Base-by-base conservation (phyloP, 2,113 vertebrate genomes). In the Alligator sinensis region DNA sequence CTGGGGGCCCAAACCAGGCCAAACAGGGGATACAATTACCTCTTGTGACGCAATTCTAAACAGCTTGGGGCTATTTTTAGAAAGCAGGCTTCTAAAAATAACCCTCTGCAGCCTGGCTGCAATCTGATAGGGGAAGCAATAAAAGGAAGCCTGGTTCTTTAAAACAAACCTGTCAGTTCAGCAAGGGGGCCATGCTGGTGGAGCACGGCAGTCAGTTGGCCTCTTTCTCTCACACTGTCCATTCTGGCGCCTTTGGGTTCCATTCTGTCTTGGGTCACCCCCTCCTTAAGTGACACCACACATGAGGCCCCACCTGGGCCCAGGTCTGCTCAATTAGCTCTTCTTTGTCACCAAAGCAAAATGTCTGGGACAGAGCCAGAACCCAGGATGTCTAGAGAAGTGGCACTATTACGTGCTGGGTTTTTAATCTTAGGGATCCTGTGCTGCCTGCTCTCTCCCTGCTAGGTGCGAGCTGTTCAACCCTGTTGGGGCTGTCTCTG, bases 81-180 rank as follows among this genome's bases (percentile, higher is more conserved):
- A 96, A 97, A 92, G 77, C 77, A 3, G 84, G 62, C 93, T 68
- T 81, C 97, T 98, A 98, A 97, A 98, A 98, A 98, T 98, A 98
- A 96, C 93, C 59, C 74, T 74, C 3, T 54, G 61, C 66, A 91
- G 94, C 89, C 55, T 72, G 58, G 72, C 83, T 96, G 96, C 95
- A 97, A 96, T 94, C 94, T 86, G 95, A 97, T 93, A 94, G 92
- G 91, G 89, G 93, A 96, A 97, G 95, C 94, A 98, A 97, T 97
- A 97, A 97, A 97, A 97, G 94, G 96, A 97, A 95, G 91, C 91
- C 74, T 75, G 86, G 89, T 82, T 96, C 96, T 97, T 96, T 97
- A 97, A 96, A 97, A 87, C 77, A 94, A 96, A 92, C 91, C 91
- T 94, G 91, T 82, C 82, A 1, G 72, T 96, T 93, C 97, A 64